Evolutionary conservation across 1,140 invertebrate species (phyloP), one percentile per base, ranked within the genome.

Genomic region (Temnothorax nylanderi): DNA sequence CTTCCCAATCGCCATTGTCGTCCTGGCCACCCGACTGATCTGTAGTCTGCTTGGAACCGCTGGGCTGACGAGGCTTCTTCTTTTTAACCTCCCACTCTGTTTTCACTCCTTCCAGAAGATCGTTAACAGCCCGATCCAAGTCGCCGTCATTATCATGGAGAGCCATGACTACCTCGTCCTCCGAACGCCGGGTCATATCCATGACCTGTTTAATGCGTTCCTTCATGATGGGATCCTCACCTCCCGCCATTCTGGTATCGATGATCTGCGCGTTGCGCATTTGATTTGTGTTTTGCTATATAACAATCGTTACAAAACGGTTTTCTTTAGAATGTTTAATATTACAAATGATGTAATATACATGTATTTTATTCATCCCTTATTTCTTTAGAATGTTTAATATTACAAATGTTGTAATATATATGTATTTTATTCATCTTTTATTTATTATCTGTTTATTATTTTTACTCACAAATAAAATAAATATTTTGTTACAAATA

Each of bases 71-170:
- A 93, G 97, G 97, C 95, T 98, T 99, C 95, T 98, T 98, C 95
- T 98, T 98, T 95, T 98, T 98, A 37, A 98, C 97, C 84, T 95
- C 95, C 95, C 95, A 95, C 76, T 95, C 94, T n/a, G 94, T 88
- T 81, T 92, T 93, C 0, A 95, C 96, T 6, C 69, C 96, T 91
- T 98, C 98, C n/a, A 98, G 95, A 41, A 98, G 96, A 95, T 97
- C 97, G 87, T 97, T 97, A 62, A 97, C 96, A 71, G 98, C 98
- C 89, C 96, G 95, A 90, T 97, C 96, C 85, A 97, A 94, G 94
- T 98, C 97, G 92, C 97, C 97, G 93, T 98, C 97, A 90, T 97
- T 97, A 94, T 98, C 97, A 93, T 98, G 97, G 18, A 98, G 96
- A 81, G 97, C 98, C 94, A 97, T 97, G 91, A 97, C 97, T 47